phyloP scores from a whole-genome alignment of 37 sponge, comb jelly and placozoan species.

The Bolinopsis microptera region DNA sequence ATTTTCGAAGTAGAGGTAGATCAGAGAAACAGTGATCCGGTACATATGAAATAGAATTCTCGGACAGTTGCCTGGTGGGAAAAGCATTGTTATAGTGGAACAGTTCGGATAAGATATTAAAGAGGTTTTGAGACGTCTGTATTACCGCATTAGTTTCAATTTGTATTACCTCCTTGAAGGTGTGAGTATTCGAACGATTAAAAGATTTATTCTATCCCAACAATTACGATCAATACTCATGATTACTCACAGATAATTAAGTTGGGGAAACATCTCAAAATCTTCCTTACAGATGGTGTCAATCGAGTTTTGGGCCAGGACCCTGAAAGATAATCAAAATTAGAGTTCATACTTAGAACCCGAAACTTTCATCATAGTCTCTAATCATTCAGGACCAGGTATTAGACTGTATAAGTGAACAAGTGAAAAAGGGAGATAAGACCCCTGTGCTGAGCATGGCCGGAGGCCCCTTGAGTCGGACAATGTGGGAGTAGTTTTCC shows the following conservation, averaged over 20 bases:
- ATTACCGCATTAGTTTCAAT: too few relatives aligned
- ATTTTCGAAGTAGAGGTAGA: neutral
- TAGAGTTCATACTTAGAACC: too few relatives aligned
- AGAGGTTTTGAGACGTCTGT: neutral
- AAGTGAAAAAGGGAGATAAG: neutral
- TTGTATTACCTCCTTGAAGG: too few relatives aligned
- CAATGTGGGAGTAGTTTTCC: too few relatives aligned
- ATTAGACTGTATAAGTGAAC: too few relatives aligned
- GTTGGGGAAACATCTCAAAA: neutral
- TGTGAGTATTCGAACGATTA: too few relatives aligned
- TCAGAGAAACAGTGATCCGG: neutral
- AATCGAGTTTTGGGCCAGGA: neutral
- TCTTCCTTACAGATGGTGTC: neutral
- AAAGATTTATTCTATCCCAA: too few relatives aligned
- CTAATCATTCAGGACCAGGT: too few relatives aligned
- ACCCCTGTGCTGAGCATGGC: neutral
- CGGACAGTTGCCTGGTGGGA: neutral
- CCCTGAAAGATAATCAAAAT: constrained; percentile 7
- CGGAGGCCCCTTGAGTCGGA: too few relatives aligned
- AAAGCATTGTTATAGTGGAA: neutral
- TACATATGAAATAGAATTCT: neutral
- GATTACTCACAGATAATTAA: neutral
- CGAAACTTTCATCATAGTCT: too few relatives aligned
- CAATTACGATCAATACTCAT: too few relatives aligned
- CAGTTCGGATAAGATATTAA: neutral